These are phyloP conservation scores for Heteropelma amictum DNA, from an alignment of 2,888 invertebrate species.

Conservation along the genomic window DNA sequence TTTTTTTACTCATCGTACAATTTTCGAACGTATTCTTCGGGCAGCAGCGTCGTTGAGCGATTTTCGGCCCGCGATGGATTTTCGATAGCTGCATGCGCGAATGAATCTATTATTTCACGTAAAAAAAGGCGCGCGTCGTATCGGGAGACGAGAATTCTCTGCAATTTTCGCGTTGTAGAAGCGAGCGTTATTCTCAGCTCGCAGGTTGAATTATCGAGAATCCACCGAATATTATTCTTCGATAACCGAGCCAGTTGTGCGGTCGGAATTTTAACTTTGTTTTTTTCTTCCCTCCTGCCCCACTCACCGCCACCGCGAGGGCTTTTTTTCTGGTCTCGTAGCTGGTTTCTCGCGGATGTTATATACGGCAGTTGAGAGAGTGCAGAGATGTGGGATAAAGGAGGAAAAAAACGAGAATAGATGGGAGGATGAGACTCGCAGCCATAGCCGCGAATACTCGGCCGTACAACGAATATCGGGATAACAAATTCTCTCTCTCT, in stretches of 20 bases:
- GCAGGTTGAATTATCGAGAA: slow-evolving; percentile 17
- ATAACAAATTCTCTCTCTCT: slow-evolving; percentile 41
- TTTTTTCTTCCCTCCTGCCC: not conserved
- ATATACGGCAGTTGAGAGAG: slow-evolving; percentile 3
- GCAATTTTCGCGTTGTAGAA: not conserved
- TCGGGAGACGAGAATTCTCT: not conserved
- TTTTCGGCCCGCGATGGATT: no score
- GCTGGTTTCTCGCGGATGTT: not conserved
- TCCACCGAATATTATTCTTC: slow-evolving; percentile 48
- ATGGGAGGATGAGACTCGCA: slow-evolving; percentile 44
- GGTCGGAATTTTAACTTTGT: slow-evolving; percentile 4
- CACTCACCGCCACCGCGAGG: not conserved
- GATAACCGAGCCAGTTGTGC: slow-evolving; percentile 24
- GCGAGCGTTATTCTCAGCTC: not conserved
- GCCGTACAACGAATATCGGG: slow-evolving; percentile 51
- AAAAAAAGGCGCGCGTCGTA: not conserved
- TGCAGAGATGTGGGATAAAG: not conserved
- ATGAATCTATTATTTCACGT: not conserved
- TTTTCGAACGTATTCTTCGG: no score
- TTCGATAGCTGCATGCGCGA: no score
- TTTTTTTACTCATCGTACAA: no score
- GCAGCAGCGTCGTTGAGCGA: no score
- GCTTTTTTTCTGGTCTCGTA: not conserved
- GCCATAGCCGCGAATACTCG: slow-evolving; percentile 45
- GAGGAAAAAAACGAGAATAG: slow-evolving; percentile 36